Conservation (phyloP, 2,888 invertebrate genomes). For the Eurois occulta region DNA sequence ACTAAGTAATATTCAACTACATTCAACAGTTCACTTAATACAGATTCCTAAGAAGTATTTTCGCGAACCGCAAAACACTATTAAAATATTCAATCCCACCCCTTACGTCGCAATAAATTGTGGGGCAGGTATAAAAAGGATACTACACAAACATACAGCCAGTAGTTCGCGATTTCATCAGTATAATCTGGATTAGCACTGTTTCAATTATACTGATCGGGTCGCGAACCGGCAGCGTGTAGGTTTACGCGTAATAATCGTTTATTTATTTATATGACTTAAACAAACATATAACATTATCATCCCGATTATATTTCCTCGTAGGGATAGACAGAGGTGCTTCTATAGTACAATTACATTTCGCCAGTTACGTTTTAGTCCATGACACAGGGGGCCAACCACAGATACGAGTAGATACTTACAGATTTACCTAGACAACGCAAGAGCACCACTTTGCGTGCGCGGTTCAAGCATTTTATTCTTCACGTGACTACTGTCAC, state of each 20-base stretch:
- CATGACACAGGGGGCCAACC: background rate
- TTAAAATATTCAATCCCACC: slow-evolving; percentile 30
- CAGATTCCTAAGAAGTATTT: background rate
- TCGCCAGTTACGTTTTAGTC: background rate
- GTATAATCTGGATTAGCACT: slow-evolving; percentile 57
- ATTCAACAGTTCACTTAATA: background rate
- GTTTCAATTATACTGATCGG: slow-evolving; percentile 43
- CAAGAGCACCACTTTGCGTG: no score
- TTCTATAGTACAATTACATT: background rate
- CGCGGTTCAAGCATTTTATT: no score
- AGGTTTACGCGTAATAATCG: background rate
- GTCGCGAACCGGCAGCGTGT: background rate
- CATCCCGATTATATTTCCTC: background rate
- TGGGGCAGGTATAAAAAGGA: slow-evolving; percentile 53
- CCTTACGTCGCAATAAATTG: slow-evolving; percentile 26
- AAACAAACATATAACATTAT: background rate
- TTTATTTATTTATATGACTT: background rate
- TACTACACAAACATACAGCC: slow-evolving; percentile 14
- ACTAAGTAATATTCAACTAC: background rate
- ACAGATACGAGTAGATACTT: no score
- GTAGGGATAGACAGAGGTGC: background rate
- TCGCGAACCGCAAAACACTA: background rate
- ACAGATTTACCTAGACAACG: no score
- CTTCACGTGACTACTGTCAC: no score
- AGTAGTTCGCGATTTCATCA: slow-evolving; percentile 51